These are phyloP conservation scores for Typhlichthys subterraneus DNA, from an alignment of 2,797 vertebrate genomes.

Conservation along the genomic window DNA sequence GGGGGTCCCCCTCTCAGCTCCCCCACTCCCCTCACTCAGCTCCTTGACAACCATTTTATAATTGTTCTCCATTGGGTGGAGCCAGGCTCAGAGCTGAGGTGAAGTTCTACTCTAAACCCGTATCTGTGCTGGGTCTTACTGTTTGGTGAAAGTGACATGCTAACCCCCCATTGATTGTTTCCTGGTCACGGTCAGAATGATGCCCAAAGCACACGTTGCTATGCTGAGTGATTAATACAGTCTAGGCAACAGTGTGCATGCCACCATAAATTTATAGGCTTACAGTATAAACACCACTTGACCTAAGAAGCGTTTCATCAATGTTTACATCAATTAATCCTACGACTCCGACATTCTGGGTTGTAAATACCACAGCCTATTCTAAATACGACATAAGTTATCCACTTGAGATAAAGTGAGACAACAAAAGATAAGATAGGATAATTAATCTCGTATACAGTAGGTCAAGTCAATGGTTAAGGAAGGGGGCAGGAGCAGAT, in stretches of 20 bases:
- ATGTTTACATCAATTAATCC: conserved; percentile 33
- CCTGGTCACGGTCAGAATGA: conserved; percentile 3
- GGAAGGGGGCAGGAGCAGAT: conserved; percentile 30
- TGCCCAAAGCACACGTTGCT: conserved; percentile 46
- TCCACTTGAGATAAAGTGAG: no score
- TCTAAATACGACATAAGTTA: neutral
- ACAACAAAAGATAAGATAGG: no score
- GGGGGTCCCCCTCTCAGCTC: no score
- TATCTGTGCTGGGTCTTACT: no score
- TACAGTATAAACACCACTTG: conserved; percentile 41
- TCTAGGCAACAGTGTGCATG: conserved; percentile 38
- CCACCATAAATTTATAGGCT: conserved; percentile 46
- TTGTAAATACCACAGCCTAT: conserved; percentile 18
- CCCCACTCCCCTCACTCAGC: no score
- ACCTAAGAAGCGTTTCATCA: conserved; percentile 36
- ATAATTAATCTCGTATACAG: no score
- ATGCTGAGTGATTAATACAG: conserved; percentile 39
- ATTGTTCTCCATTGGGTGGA: no score
- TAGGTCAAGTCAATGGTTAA: conserved; percentile 32
- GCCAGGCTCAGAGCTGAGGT: conserved; percentile 2
- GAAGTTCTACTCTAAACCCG: no score
- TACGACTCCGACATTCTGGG: conserved; percentile 10
- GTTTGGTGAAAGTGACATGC: conserved; percentile 3
- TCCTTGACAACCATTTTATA: no score
- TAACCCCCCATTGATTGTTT: conserved; percentile 49